Evolutionary conservation across 2,888 invertebrate genomes (phyloP).

Genomic region (Caenorhabditis wallacei): DNA sequence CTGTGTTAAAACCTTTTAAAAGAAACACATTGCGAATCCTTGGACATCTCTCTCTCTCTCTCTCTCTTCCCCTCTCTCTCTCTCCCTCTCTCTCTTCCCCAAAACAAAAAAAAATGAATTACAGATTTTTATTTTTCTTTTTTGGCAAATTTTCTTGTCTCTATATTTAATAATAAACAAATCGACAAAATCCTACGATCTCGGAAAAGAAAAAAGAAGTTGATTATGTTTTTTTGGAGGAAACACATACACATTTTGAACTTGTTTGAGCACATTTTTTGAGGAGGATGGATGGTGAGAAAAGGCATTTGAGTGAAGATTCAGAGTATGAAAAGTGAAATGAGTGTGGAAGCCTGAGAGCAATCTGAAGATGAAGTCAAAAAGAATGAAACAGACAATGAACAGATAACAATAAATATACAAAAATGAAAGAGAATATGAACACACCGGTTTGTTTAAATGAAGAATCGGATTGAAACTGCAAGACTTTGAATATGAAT

Average conservation of each 20-base stretch:
- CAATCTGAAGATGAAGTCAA: conserved; percentile 14
- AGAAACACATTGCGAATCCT: conserved; percentile 8
- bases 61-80: no score
- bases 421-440: conserved; percentile 33
- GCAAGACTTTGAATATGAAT: conserved; percentile 58
- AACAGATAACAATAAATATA: conserved; percentile 64
- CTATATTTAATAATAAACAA: conserved; percentile 29
- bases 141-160: conserved; percentile 42
- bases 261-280: conserved; percentile 58
- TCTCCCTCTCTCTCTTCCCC: no score
- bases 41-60: not conserved
- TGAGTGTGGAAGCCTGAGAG: conserved; percentile 57
- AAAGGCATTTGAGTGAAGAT: conserved; percentile 46
- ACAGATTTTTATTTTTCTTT: conserved; percentile 39
- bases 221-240: conserved; percentile 44
- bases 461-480: conserved; percentile 53
- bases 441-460: conserved; percentile 62
- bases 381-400: conserved; percentile 12
- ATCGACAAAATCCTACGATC: conserved; percentile 26
- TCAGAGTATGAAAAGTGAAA: conserved; percentile 47
- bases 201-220: not conserved
- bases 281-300: conserved; percentile 18
- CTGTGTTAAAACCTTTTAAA: conserved; percentile 41
- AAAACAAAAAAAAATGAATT: conserved; percentile 26
- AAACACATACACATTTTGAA: conserved; percentile 61